Percentiles rank a stretch among this genome's conserved stretches.
phyloP scores from a whole-genome alignment of 2,113 vertebrate genomes.

The Takifugu bimaculatus region DNA sequence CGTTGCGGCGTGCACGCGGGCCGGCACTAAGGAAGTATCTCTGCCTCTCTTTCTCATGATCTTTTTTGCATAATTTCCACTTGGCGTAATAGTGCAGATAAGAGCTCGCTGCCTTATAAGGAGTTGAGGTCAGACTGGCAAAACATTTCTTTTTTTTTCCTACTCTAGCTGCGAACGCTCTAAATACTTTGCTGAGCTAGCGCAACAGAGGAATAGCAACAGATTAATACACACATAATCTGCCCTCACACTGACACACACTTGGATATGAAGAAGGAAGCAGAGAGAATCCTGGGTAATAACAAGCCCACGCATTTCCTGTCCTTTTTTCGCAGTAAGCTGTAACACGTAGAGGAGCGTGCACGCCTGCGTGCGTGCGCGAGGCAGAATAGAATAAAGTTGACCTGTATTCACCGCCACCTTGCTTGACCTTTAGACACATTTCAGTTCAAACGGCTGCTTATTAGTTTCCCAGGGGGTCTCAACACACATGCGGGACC shows the following conservation, averaged over 20 bases:
- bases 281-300: constrained; percentile 50
- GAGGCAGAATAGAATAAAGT: background rate
- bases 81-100: constrained; percentile 26
- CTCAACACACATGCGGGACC: too few species aligned
- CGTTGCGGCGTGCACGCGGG: constrained; percentile 11
- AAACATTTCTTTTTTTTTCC: too few species aligned
- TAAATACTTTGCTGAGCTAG: background rate
- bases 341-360: background rate
- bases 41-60: constrained; percentile 17
- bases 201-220: background rate
- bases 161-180: too few species aligned
- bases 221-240: constrained; percentile 6
- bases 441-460: too few species aligned
- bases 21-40: constrained; percentile 45
- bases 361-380: background rate
- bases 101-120: constrained; percentile 52
- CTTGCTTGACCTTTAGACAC: too few species aligned
- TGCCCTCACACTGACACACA: background rate
- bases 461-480: too few species aligned
- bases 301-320: constrained; percentile 58
- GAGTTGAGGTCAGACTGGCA: constrained; percentile 12
- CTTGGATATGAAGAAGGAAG: constrained; percentile 41
- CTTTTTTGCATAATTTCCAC: constrained; percentile 64
- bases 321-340: constrained; percentile 47
- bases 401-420: too few species aligned